phyloP scores from a whole-genome alignment of 1,140 invertebrate species.

The Saxidomus purpurata region DNA sequence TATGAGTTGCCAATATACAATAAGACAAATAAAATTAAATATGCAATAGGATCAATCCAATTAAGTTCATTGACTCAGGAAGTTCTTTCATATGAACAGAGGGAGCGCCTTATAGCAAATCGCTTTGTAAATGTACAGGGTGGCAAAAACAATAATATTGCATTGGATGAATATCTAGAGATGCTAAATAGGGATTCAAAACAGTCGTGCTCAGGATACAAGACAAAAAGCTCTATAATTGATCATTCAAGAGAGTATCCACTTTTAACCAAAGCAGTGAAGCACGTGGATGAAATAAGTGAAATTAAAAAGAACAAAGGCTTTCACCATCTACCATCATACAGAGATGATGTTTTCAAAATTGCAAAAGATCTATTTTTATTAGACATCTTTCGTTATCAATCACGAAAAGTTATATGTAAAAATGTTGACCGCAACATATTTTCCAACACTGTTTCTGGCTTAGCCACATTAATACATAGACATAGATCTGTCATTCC shows the following conservation, averaged over 20 bases:
- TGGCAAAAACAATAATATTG: constrained; percentile 65
- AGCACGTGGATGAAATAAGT: constrained; percentile 43
- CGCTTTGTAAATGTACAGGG: constrained; percentile 66
- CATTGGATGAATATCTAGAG: constrained; percentile 62
- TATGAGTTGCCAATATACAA: constrained; percentile 69
- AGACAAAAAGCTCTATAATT: constrained; percentile 64
- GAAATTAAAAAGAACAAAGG: constrained; percentile 46
- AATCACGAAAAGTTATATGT: neutral
- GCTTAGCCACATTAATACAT: too few relatives aligned
- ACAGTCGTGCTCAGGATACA: constrained; percentile 47
- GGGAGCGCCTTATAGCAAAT: constrained; percentile 57
- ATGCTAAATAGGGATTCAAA: constrained; percentile 68
- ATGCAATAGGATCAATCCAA: constrained; percentile 61
- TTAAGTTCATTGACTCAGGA: constrained; percentile 42
- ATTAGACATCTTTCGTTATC: neutral
- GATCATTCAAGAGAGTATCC: constrained; percentile 66
- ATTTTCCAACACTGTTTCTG: too few relatives aligned
- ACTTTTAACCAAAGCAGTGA: constrained; percentile 32
- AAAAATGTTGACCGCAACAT: too few relatives aligned
- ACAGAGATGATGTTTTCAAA: constrained; percentile 52
- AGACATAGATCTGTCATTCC: too few relatives aligned
- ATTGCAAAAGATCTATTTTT: constrained; percentile 15
- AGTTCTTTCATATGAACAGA: constrained; percentile 23
- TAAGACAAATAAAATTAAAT: constrained; percentile 70
- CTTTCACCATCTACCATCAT: constrained; percentile 65